Percentiles rank a stretch among this genome's conserved stretches.
Evolutionary conservation across 2,888 invertebrate species (phyloP).

Genomic region (Melieria picta): DNA sequence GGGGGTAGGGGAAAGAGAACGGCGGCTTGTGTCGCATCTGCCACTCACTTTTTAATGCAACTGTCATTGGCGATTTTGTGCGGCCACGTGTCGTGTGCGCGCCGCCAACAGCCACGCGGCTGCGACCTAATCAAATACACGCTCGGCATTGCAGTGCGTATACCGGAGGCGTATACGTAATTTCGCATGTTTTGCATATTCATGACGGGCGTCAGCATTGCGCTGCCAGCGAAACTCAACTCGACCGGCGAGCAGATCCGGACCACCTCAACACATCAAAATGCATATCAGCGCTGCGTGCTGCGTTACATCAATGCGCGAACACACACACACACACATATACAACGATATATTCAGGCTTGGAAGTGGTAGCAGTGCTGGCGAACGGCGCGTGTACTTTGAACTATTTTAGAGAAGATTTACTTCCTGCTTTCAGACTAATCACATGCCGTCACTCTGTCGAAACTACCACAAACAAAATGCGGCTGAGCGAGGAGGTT

Average conservation of each 20-base stretch:
- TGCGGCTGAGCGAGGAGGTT: not conserved
- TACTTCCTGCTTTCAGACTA: conserved; percentile 8
- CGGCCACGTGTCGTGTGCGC: not conserved
- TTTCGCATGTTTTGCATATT: conserved; percentile 33
- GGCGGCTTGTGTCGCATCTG: not conserved
- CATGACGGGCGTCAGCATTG: conserved; percentile 15
- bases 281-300: not conserved
- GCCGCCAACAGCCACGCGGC: not conserved
- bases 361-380: not conserved
- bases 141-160: conserved; percentile 1
- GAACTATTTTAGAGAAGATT: not conserved
- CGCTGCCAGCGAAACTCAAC: not conserved
- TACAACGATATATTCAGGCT: not conserved
- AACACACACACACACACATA: too few relatives aligned
- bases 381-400: too few relatives aligned
- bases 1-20: too few relatives aligned
- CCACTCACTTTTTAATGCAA: not conserved
- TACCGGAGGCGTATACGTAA: conserved; percentile 15
- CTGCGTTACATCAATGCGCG: not conserved
- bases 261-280: not conserved
- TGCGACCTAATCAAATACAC: conserved; percentile 27
- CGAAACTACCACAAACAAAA: conserved; percentile 10
- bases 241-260: not conserved
- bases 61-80: not conserved
- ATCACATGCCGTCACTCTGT: conserved; percentile 1